Evolutionary conservation across 2,113 vertebrate genomes (phyloP).

Genomic region (Tachysurus fulvidraco): DNA sequence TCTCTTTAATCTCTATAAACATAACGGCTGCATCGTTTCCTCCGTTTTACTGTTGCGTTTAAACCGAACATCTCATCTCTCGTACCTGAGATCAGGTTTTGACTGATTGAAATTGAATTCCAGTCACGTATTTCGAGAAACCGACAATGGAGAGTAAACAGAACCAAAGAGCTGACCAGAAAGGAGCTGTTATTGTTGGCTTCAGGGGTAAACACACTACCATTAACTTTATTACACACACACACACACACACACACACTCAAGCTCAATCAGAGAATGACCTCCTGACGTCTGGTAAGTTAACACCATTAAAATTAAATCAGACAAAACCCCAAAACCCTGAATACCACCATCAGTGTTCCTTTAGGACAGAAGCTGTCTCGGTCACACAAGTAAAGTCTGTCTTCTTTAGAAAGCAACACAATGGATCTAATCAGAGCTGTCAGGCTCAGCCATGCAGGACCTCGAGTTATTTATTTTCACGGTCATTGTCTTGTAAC

Average conservation of each 20-base stretch:
- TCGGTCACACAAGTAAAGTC: background rate
- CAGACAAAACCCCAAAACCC: background rate
- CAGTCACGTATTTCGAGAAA: background rate
- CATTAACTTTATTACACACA: slow-evolving; percentile 35
- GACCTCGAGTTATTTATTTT: background rate
- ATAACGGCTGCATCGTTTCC: background rate
- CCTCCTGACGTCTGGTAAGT: slow-evolving; percentile 60
- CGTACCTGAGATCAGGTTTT: background rate
- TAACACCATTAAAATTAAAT: slow-evolving; percentile 61
- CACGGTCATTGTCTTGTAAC: background rate
- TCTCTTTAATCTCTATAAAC: background rate
- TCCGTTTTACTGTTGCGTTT: background rate
- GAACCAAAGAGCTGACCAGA: slow-evolving; percentile 39
- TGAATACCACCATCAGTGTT: background rate
- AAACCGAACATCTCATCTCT: background rate
- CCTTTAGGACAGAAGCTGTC: background rate
- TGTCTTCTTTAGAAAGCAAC: background rate
- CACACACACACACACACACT: slow-evolving; percentile 13
- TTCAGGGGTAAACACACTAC: slow-evolving; percentile 54
- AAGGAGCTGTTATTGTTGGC: slow-evolving; percentile 51
- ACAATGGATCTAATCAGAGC: background rate
- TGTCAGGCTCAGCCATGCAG: background rate
- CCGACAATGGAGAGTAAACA: background rate
- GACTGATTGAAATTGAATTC: background rate
- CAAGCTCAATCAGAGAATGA: background rate